Conservation (phyloP, 2,113 vertebrate species). For the Garra rufa region DNA sequence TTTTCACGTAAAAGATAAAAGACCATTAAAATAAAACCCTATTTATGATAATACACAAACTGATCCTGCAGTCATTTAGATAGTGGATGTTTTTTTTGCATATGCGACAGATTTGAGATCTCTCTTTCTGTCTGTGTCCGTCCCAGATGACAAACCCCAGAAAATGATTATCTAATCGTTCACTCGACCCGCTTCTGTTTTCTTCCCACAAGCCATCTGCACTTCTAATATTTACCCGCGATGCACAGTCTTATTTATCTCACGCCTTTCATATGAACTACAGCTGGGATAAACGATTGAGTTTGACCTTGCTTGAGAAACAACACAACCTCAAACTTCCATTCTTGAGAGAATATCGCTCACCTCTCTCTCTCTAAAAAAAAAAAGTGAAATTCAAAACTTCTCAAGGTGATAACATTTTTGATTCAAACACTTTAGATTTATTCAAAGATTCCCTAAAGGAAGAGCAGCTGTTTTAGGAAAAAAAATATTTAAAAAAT, state of each 20-base stretch:
- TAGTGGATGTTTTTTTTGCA: neutral
- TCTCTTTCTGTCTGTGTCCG: neutral
- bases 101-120: neutral
- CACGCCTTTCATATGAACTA: neutral
- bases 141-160: constrained; percentile 33
- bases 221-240: constrained; percentile 8
- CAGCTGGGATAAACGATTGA: neutral
- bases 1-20: neutral
- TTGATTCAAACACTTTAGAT: neutral
- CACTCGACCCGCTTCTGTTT: constrained; percentile 4
- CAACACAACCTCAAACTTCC: neutral
- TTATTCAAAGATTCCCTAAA: constrained; percentile 7
- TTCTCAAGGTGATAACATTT: neutral
- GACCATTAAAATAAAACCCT: neutral
- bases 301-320: constrained; percentile 15
- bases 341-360: neutral
- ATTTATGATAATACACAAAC: neutral
- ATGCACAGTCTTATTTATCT: constrained; percentile 32
- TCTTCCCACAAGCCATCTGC: constrained; percentile 29
- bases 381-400: neutral
- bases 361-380: too few species aligned
- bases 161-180: constrained; percentile 33
- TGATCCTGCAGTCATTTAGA: neutral
- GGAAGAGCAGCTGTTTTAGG: neutral
- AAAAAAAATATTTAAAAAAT: neutral